Base-by-base conservation (phyloP, 2,113 vertebrate genomes). In the Stegostoma tigrinum region DNA sequence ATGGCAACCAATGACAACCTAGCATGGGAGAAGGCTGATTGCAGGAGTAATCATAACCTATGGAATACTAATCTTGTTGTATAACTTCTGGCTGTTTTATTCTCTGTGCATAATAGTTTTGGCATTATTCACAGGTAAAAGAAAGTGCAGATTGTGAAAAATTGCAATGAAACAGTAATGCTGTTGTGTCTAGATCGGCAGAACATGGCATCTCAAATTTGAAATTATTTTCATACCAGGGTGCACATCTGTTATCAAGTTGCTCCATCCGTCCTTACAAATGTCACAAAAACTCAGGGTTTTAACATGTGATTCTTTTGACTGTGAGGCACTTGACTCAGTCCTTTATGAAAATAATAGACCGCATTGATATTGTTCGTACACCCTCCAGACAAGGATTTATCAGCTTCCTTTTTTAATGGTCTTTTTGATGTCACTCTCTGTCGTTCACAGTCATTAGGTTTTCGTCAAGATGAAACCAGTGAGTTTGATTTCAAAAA, bases 341-440 rank as follows among this genome's bases (percentile, higher is more conserved):
- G 67, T 38, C 91, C 91, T 94, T 94, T 68, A 94, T 70, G 17
- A n/a, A 94, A 94, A 70, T 67, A 94, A 94, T 94, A 42, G 91
- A n/a, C 45, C 68, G 45, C n/a, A 68, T 52, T 24, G 42, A 95
- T 52, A 67, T 52, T 48, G 23, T 72, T 95, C 24, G 30, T 52
- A 52, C 23, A 70, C 38, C 45, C 94, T 94, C 94, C 67, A 70
- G 67, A 72, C 94, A 72, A 72, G 38, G 67, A 72, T 72, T 95
- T 95, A 72, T 72, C 94, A 72, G 67, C 45, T 27, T 24, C 42
- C 42, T 95, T 72, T 61, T 95, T 48, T 94, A 94, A 95, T 95
- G 42, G 30, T 42, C 93, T 70, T 70, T 38, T 70, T 68, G 93
- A n/a, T 94, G 66, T 68, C 93, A 95, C 94, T 95, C n/a, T 70